These are phyloP conservation scores for Hystrix brachyura DNA, from an alignment of 2,113 vertebrate genomes.

Conservation along the genomic window DNA sequence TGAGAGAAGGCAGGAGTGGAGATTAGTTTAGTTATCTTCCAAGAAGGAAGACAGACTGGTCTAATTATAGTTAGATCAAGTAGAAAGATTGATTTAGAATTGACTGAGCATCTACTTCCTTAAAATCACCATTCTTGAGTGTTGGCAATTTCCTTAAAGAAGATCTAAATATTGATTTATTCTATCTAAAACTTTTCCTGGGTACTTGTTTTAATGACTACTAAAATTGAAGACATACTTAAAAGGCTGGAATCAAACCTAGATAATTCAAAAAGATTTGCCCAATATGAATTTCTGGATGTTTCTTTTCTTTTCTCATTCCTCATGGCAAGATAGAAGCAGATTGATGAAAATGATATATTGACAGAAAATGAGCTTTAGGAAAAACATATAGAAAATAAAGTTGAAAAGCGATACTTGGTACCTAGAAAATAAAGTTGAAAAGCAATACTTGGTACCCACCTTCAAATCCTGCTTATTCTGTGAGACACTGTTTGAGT, in stretches of 20 bases:
- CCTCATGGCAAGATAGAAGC: constrained; percentile 9
- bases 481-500: not conserved
- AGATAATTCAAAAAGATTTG: constrained; percentile 23
- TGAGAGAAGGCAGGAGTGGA: not conserved
- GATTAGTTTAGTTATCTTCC: not conserved
- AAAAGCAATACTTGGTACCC: not conserved
- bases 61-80: not conserved
- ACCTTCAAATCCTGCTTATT: constrained; percentile 27
- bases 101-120: not conserved
- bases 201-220: constrained; percentile 37
- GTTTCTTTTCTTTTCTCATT: constrained; percentile 26
- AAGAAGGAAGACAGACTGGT: not conserved
- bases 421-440: not conserved
- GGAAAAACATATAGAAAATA: constrained; percentile 3
- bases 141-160: constrained; percentile 6
- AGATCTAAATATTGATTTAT: constrained; percentile 30
- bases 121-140: not conserved
- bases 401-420: constrained; percentile 18
- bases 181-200: constrained; percentile 35
- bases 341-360: not conserved
- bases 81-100: constrained; percentile 11
- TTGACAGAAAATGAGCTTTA: constrained; percentile 29
- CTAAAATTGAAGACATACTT: constrained; percentile 22
- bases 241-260: constrained; percentile 29
- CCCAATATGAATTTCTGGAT: constrained; percentile 26